Conservation (phyloP, 2,113 vertebrate genomes). For the Corvus moneduloides region DNA sequence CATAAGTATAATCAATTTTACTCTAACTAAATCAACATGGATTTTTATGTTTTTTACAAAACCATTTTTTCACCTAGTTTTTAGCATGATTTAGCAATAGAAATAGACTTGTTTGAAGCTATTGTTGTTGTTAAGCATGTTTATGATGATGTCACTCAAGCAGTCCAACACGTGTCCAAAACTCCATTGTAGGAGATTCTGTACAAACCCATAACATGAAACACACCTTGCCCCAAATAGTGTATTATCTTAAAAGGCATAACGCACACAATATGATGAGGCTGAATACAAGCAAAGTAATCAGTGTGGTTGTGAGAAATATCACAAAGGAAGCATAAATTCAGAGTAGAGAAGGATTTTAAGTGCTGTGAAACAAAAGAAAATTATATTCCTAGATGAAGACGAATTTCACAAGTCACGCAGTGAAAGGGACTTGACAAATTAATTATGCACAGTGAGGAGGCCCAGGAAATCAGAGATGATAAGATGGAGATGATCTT, state of each 20-base stretch:
- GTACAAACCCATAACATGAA: background rate
- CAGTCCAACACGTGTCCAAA: background rate
- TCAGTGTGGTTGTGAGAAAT: background rate
- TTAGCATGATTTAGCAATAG: background rate
- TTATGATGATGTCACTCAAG: background rate
- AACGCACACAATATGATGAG: background rate
- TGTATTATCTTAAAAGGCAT: background rate
- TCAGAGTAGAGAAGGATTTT: background rate
- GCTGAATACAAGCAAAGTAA: background rate
- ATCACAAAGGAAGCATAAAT: background rate
- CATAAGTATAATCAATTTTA: constrained; percentile 31
- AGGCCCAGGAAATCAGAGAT: background rate
- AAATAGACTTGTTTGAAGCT: background rate
- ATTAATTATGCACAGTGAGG: background rate
- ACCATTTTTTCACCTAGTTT: background rate
- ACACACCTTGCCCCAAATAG: background rate
- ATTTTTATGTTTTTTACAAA: background rate
- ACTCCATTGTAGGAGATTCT: background rate
- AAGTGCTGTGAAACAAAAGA: background rate
- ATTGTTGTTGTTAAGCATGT: background rate
- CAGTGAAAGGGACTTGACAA: background rate
- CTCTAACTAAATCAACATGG: background rate
- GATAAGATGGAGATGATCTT: background rate
- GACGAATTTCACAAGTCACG: background rate
- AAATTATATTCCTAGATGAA: background rate